Base-by-base conservation (phyloP, 1,140 invertebrate species). In the Pseudomyrmex sp. region DNA sequence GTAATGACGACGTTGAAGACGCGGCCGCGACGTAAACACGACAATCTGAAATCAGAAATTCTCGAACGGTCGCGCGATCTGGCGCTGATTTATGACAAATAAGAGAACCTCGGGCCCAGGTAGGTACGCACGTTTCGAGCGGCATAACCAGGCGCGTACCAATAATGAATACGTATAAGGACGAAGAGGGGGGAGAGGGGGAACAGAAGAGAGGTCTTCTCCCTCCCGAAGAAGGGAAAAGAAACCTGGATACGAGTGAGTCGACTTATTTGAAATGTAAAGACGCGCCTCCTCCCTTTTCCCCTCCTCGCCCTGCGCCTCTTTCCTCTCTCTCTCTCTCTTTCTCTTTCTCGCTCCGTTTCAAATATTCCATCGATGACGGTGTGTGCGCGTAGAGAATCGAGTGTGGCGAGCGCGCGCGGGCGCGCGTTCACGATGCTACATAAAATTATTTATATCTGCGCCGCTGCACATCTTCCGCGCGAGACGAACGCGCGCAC, bases 141-240 rank as follows among this genome's bases (percentile, higher is more conserved):
- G 85, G 84, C 72, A 92, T 91, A 91, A 90, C 90, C 90, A 90
- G 87, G 88, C 90, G 89, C 89, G 91, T 91, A 90, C 89, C 91
- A 92, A 93, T 93, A 93, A 93, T 92, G 92, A 93, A 93, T 93
- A 93, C 91, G 90, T 93, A 93, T 93, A 92, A 93, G 92, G 92
- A 88, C 87, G 90, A 88, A 90, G 50, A 13, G 12, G 5, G 5
- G 4, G 4, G 0, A 3, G 35, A 0, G 85, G 87, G 12, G 20
- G 85, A 2, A 2, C 26, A 26, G 3, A 26, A 26, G 26, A 80
- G 35, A 80, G 66, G 61, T 61, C 54, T 58, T 13, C 26, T 72
- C n/a, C 23, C 59, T 59, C 15, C 10, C 52, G 73, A 35, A 13
- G 23, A 54, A 76, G 61, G 65, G 75, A 84, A 80, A 70, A 69